Conservation (phyloP, 2,113 vertebrate genomes). For the Peucedramus taeniatus region DNA sequence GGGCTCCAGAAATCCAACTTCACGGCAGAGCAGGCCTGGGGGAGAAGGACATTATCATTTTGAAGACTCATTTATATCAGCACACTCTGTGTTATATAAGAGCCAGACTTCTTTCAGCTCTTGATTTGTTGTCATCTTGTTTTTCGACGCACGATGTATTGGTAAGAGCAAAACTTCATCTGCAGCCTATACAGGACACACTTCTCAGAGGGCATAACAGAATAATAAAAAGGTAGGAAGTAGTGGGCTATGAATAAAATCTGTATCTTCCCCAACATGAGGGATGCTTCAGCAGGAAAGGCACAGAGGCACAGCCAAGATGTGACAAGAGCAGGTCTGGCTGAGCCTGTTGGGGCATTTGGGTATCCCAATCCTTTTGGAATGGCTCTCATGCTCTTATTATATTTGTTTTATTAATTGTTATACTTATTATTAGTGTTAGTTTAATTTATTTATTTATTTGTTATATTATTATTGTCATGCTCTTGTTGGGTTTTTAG, state of each 20-base stretch:
- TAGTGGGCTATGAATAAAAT: not conserved
- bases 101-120: not conserved
- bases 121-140: not conserved
- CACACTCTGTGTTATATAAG: not conserved
- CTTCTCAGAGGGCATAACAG: not conserved
- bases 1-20: not conserved
- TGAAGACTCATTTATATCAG: constrained; percentile 40
- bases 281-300: not conserved
- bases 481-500: not conserved
- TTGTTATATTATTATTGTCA: not conserved
- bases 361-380: not conserved
- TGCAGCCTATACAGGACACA: not conserved
- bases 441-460: not conserved
- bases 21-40: not conserved
- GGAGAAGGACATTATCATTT: constrained; percentile 18
- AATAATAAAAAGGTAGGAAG: not conserved
- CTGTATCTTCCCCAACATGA: not conserved
- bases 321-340: not conserved
- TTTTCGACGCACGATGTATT: not conserved
- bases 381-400: not conserved
- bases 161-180: not conserved
- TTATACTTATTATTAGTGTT: not conserved
- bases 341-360: not conserved
- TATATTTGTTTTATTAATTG: not conserved
- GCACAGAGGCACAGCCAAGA: not conserved